Conservation (phyloP, 2,797 vertebrate genomes). For the Anolis apletophallus region DNA sequence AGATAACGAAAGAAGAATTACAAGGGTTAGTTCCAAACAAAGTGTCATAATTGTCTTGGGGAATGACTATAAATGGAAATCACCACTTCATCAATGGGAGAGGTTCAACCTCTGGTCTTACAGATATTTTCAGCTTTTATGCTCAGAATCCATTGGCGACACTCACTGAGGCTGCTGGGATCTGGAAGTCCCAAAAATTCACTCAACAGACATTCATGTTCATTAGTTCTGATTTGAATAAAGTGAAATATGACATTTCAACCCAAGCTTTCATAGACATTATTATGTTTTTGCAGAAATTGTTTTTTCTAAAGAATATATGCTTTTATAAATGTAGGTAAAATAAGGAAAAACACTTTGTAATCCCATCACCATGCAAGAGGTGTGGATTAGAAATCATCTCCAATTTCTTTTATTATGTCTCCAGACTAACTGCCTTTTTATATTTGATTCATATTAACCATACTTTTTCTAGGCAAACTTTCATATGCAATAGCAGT, state of each 20-base stretch:
- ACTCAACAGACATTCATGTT: background rate
- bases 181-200: too few relatives aligned
- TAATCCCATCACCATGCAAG: background rate
- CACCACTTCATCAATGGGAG: background rate
- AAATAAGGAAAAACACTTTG: background rate
- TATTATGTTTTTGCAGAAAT: background rate
- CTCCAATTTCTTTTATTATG: background rate
- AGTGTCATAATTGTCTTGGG: conserved; percentile 12
- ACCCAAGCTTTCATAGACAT: background rate
- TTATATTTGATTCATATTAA: background rate
- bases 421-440: background rate
- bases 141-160: too few relatives aligned
- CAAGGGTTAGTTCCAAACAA: conserved; percentile 43
- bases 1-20: conserved; percentile 34
- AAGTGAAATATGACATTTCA: background rate
- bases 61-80: conserved; percentile 12
- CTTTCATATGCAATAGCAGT: background rate
- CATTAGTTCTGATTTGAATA: background rate
- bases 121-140: too few relatives aligned
- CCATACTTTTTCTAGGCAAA: background rate
- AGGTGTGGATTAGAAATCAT: background rate
- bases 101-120: too few relatives aligned
- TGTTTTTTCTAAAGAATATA: background rate
- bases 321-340: background rate
- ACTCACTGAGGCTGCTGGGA: too few relatives aligned